Base-by-base conservation (phyloP, 2,888 invertebrate genomes). In the Hypercompe scribonia region DNA sequence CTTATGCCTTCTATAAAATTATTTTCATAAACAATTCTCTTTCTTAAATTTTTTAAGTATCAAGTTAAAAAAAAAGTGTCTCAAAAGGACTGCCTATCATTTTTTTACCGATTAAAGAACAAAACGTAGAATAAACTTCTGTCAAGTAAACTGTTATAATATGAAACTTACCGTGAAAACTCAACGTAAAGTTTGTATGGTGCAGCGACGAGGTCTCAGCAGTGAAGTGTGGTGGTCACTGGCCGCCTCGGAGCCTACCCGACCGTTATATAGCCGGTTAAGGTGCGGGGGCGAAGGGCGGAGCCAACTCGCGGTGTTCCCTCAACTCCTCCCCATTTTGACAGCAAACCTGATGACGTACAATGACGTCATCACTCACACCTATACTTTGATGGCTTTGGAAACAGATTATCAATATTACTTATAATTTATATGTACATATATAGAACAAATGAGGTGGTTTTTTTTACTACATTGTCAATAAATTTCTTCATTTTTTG, bases 151-250 rank as follows among this genome's bases (percentile, higher is more conserved):
- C 31, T 10, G 61, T 73, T 70, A 71, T 34, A 39, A 65, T 67
- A 70, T 71, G 76, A 67, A 76, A 94, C 95, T 94, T 90, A 95
- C 95, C 94, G 89, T 92, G 84, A 86, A 80, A 81, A 87, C 83
- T 92, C 90, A 91, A 81, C 87, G 92, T 88, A 93, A 95, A 95
- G 90, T 95, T 95, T 92, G 83, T 66, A 64, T 28, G 74, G 74
- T 71, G 82, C 74, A 76, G 84, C 85, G 89, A 84, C 88, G 88
- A 84, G 78, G 74, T 84, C 84, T 79, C 34, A 46, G 77, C 84
- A 74, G 84, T 75, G 81, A 76, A 78, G 78, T 82, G 80, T 75
- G 83, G 78, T 84, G 85, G 81, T 84, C 75, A 91, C 90, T 91
- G 90, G 73, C 78, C 68, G 74, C 77, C 81, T n/a, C 76, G 86